Percentiles rank a stretch among this genome's conserved stretches.
phyloP scores from a whole-genome alignment of 2,113 vertebrate genomes.

The Bubo scandiacus region DNA sequence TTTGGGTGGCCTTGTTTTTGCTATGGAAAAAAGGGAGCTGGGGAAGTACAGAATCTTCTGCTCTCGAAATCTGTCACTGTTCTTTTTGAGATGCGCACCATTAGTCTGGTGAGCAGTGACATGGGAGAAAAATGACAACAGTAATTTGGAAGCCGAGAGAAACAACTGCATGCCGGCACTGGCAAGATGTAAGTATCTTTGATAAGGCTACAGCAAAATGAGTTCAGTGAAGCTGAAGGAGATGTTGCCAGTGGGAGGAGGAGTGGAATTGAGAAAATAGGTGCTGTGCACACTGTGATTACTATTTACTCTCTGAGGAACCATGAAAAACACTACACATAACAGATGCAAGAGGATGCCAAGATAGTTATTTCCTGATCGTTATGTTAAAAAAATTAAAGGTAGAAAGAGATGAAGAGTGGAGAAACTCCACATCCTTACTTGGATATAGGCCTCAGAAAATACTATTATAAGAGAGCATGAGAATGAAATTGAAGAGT shows the following conservation, averaged over 20 bases:
- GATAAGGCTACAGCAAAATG: neutral
- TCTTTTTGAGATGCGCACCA: neutral
- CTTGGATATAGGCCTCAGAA: neutral
- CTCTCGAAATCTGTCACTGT: neutral
- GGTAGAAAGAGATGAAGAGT: neutral
- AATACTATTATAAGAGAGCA: neutral
- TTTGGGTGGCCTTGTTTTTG: neutral
- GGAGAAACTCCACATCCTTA: neutral
- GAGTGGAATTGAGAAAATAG: neutral
- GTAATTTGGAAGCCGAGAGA: neutral
- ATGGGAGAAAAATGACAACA: neutral
- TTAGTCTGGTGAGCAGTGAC: neutral
- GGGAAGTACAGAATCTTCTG: neutral
- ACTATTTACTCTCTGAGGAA: neutral
- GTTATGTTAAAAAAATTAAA: neutral
- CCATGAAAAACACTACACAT: neutral
- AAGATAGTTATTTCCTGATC: neutral
- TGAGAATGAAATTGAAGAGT: neutral
- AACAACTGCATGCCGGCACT: neutral
- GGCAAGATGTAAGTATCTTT: neutral
- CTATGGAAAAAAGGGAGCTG: neutral
- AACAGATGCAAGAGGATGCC: neutral
- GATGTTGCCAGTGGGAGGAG: neutral
- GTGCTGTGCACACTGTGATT: neutral
- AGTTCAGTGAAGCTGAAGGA: neutral